Percentiles rank a stretch among this genome's conserved stretches.
These are phyloP conservation scores for Elegia similella DNA, from an alignment of 2,888 invertebrate species.

Conservation along the genomic window DNA sequence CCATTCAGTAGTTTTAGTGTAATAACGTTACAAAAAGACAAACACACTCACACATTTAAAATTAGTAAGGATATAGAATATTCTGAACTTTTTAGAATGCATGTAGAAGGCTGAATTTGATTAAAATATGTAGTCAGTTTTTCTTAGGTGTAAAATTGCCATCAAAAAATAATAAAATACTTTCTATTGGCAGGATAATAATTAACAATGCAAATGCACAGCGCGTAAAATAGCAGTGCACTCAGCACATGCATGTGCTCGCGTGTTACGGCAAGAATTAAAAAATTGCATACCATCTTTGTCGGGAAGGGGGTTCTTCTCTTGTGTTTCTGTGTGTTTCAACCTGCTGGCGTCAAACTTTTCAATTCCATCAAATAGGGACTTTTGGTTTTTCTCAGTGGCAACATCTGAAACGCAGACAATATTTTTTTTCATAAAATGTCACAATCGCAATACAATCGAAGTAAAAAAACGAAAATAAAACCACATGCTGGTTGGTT, in stretches of 20 bases:
- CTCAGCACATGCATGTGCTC: slow-evolving; percentile 9
- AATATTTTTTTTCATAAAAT: background rate
- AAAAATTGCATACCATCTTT: slow-evolving; percentile 88
- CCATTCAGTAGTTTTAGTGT: no score
- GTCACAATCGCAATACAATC: background rate
- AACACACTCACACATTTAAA: no score
- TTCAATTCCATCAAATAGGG: slow-evolving; percentile 92
- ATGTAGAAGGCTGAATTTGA: no score
- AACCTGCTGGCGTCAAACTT: slow-evolving; percentile 90
- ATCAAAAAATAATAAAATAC: no score
- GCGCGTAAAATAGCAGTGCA: background rate
- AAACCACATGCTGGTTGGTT: slow-evolving; percentile 48
- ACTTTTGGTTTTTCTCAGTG: slow-evolving; percentile 92
- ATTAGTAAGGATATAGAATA: no score
- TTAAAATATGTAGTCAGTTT: no score
- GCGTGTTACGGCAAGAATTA: slow-evolving; percentile 32
- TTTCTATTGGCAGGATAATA: background rate
- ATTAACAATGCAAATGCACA: background rate
- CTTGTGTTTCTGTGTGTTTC: slow-evolving; percentile 95
- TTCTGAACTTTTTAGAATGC: no score
- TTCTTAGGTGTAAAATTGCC: no score
- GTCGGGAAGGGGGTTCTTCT: slow-evolving; percentile 96
- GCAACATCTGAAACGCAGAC: slow-evolving; percentile 87
- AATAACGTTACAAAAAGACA: no score
- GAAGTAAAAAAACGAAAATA: slow-evolving; percentile 23